Conservation (phyloP, 2,888 invertebrate genomes). For the Catocala fraxini region DNA sequence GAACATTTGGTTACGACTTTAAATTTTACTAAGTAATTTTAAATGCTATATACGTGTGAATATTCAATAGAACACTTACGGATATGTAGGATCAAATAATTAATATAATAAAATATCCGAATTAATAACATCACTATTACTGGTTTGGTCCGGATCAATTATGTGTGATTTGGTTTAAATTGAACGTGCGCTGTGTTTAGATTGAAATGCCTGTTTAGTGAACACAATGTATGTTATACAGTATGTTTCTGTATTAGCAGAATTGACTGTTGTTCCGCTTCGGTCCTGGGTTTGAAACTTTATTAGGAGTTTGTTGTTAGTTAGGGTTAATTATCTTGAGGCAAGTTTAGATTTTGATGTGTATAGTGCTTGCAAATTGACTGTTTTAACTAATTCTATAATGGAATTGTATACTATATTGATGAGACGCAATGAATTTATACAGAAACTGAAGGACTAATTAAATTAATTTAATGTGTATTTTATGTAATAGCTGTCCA, state of each 20-base stretch:
- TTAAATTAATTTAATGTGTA: too few species aligned
- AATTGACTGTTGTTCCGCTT: conserved; percentile 12
- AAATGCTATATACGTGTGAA: too few species aligned
- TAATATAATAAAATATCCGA: conserved; percentile 16
- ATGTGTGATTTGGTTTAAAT: conserved; percentile 67
- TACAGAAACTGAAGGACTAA: too few species aligned
- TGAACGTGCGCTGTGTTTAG: conserved; percentile 61
- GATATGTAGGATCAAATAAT: too few species aligned
- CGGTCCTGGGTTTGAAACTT: conserved; percentile 9
- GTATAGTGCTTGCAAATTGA: too few species aligned
- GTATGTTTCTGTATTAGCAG: conserved; percentile 16
- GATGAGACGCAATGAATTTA: too few species aligned
- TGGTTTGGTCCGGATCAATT: conserved; percentile 66
- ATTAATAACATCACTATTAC: conserved; percentile 40
- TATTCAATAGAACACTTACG: too few species aligned
- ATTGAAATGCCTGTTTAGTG: conserved; percentile 48
- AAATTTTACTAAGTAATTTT: too few species aligned
- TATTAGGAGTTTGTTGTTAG: conserved; percentile 10
- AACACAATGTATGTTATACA: conserved; percentile 24
- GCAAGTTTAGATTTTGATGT: not conserved
- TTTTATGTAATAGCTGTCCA: too few species aligned
- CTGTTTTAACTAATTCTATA: too few species aligned
- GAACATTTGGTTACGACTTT: too few species aligned
- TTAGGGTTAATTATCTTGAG: not conserved
- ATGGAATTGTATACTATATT: too few species aligned